These are phyloP conservation scores for Morpho helenor DNA, from an alignment of 2,888 invertebrate species.

Conservation along the genomic window DNA sequence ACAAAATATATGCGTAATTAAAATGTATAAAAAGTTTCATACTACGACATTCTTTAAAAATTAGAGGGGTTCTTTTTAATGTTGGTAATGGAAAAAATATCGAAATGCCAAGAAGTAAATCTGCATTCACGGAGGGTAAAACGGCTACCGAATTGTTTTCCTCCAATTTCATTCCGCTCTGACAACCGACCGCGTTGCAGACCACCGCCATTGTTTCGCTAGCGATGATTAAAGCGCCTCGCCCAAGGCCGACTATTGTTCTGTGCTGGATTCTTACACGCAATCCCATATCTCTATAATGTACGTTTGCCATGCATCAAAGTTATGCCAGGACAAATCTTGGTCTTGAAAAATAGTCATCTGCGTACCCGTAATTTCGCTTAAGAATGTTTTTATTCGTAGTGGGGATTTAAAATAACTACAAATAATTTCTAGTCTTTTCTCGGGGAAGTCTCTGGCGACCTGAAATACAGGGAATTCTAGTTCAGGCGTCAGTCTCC, in stretches of 20 bases:
- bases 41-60: background rate
- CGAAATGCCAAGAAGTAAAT: constrained; percentile 12
- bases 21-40: background rate
- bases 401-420: no score
- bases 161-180: constrained; percentile 28
- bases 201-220: constrained; percentile 42
- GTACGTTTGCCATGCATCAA: background rate
- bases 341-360: background rate
- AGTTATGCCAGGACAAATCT: background rate
- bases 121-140: constrained; percentile 15
- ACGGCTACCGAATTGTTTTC: constrained; percentile 31
- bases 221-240: constrained; percentile 61
- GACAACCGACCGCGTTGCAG: constrained; percentile 28
- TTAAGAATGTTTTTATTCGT: no score
- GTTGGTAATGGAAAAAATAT: constrained; percentile 15
- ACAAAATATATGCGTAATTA: no score
- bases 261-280: constrained; percentile 65
- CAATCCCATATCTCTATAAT: constrained; percentile 31
- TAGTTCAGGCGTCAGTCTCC: no score
- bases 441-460: no score
- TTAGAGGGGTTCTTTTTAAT: constrained; percentile 7
- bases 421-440: no score
- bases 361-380: no score
- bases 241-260: constrained; percentile 72
- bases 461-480: no score